Percentiles rank a stretch among this genome's conserved stretches.
Evolutionary conservation across 1,140 invertebrate species (phyloP).

Genomic region (Rhagoletis pomonella): DNA sequence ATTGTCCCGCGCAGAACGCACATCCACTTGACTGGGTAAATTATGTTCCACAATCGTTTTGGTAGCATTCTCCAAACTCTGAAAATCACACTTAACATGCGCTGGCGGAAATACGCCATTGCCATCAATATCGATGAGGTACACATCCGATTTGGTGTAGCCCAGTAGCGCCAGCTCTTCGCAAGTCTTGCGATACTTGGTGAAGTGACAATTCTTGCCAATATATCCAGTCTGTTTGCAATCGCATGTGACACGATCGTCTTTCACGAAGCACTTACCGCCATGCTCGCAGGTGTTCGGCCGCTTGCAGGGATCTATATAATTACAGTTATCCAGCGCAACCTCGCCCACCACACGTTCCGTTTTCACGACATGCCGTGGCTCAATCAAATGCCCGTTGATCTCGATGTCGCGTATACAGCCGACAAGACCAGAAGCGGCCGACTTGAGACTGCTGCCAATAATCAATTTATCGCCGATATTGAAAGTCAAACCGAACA

Average conservation of each 20-base stretch:
- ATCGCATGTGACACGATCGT: constrained; percentile 90
- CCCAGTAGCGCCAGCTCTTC: constrained; percentile 91
- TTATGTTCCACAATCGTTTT: constrained; percentile 95
- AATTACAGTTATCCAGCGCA: constrained; percentile 91
- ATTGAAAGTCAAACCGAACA: constrained; percentile 79
- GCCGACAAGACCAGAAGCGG: constrained; percentile 86
- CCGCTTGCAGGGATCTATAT: constrained; percentile 90
- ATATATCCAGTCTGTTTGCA: constrained; percentile 91
- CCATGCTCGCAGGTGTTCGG: constrained; percentile 94
- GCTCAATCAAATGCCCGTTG: constrained; percentile 84
- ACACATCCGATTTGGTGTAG: constrained; percentile 91
- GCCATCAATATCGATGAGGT: constrained; percentile 93
- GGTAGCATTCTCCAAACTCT: constrained; percentile 88
- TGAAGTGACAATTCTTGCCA: constrained; percentile 95
- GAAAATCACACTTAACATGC: constrained; percentile 93
- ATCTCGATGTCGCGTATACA: constrained; percentile 92
- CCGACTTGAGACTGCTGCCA: constrained; percentile 82
- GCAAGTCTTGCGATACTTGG: constrained; percentile 91
- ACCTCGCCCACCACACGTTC: constrained; percentile 89
- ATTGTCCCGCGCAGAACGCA: constrained; percentile 82
- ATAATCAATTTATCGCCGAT: constrained; percentile 81
- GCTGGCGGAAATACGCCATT: constrained; percentile 93
- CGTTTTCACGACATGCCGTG: constrained; percentile 85
- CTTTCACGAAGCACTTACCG: constrained; percentile 90
- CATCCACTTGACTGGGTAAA: constrained; percentile 90